Percentiles rank a stretch among this genome's conserved stretches.
phyloP scores from a whole-genome alignment of 2,888 invertebrate species.

The Noctua pronuba region DNA sequence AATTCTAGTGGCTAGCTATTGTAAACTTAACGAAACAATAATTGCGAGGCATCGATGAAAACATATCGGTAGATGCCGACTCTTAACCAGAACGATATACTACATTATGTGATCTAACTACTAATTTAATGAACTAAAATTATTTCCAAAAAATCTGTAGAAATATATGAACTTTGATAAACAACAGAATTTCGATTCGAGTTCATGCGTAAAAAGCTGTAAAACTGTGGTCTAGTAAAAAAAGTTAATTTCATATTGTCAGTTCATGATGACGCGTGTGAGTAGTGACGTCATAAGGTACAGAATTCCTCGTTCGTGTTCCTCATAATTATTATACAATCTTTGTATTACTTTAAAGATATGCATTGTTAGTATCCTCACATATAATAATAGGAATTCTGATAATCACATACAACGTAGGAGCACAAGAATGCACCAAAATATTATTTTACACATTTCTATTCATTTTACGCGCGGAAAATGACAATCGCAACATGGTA shows the following conservation, averaged over 20 bases:
- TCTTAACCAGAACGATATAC: conserved; percentile 51
- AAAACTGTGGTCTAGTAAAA: conserved; percentile 47
- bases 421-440: conserved; percentile 40
- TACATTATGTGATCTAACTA: conserved; percentile 51
- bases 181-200: conserved; percentile 66
- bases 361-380: conserved; percentile 68
- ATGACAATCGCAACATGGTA: conserved; percentile 40
- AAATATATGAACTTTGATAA: conserved; percentile 60
- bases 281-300: conserved; percentile 29
- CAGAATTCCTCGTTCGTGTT: conserved; percentile 66
- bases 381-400: conserved; percentile 66
- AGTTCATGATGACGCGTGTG: conserved; percentile 45
- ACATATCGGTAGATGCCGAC: conserved; percentile 75
- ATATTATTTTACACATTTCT: conserved; percentile 43
- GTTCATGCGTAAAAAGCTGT: conserved; percentile 65
- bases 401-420: conserved; percentile 40
- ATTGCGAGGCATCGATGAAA: conserved; percentile 72
- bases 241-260: conserved; percentile 46
- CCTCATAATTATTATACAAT: conserved; percentile 67
- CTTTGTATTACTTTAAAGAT: conserved; percentile 70
- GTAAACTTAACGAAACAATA: conserved; percentile 71
- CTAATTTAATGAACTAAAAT: conserved; percentile 58
- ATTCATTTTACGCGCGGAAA: conserved; percentile 50
- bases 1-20: conserved; percentile 65
- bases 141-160: conserved; percentile 44